Conservation (phyloP, 64 coral and sea anemone genomes). For the Montipora efflorescens region DNA sequence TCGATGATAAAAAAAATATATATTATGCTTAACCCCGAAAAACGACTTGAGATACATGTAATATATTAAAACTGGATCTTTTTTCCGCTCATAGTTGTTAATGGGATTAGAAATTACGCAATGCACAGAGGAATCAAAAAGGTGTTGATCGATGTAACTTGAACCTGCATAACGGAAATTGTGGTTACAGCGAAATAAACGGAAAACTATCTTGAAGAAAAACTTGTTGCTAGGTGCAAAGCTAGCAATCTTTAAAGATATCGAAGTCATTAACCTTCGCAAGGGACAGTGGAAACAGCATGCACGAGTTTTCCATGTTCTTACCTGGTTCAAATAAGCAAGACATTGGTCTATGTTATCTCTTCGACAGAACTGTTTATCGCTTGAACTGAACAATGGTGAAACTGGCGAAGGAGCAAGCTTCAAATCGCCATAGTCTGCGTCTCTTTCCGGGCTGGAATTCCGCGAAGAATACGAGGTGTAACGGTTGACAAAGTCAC, state of each 20-base stretch:
- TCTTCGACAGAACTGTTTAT: slow-evolving; percentile 90
- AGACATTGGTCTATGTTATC: slow-evolving; percentile 97
- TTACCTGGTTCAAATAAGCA: slow-evolving; percentile 95
- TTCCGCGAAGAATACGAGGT: slow-evolving; percentile 81
- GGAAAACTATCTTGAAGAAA: not conserved
- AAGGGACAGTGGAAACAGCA: not conserved
- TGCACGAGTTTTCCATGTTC: not conserved
- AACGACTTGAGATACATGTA: too few relatives aligned
- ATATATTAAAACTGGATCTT: too few relatives aligned
- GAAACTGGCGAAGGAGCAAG: slow-evolving; percentile 61
- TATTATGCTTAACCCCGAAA: too few relatives aligned
- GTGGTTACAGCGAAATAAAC: not conserved
- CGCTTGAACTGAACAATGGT: slow-evolving; percentile 47
- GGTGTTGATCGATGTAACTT: not conserved
- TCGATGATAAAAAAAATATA: too few relatives aligned
- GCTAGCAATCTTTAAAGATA: slow-evolving; percentile 8
- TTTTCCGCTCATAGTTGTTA: too few relatives aligned
- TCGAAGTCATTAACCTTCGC: too few relatives aligned
- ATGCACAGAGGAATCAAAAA: too few relatives aligned
- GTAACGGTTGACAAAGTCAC: slow-evolving; percentile 91
- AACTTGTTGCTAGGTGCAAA: not conserved
- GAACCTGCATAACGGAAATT: not conserved
- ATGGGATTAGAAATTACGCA: not conserved
- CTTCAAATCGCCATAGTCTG: slow-evolving; percentile 53
- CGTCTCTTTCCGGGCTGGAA: slow-evolving; percentile 87